Percentiles rank a stretch among this genome's conserved stretches.
Evolutionary conservation across 1,140 invertebrate genomes (phyloP).

Genomic region (Pogonomyrmex barbatus): DNA sequence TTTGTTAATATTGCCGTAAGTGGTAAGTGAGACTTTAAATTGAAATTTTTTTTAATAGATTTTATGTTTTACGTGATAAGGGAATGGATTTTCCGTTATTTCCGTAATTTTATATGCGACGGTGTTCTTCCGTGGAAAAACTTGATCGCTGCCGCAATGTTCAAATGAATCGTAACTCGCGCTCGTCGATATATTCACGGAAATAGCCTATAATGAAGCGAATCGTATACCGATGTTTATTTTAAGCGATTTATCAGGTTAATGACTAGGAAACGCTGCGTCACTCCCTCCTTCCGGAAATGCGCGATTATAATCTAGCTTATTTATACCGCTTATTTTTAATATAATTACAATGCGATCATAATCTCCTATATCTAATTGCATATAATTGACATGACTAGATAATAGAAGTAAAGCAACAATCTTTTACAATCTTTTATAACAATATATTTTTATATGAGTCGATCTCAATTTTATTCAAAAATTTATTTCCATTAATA

Average conservation of each 20-base stretch:
- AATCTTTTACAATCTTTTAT: background rate
- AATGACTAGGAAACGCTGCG: slow-evolving; percentile 44
- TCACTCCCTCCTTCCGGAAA: slow-evolving; percentile 50
- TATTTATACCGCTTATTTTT: slow-evolving; percentile 1
- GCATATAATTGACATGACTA: slow-evolving; percentile 10
- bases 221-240: slow-evolving; percentile 46
- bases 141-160: slow-evolving; percentile 14
- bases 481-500: too few species aligned
- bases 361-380: slow-evolving; percentile 28
- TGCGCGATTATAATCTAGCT: slow-evolving; percentile 23
- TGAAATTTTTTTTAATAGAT: background rate
- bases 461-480: too few species aligned
- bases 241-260: slow-evolving; percentile 58
- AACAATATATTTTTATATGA: too few species aligned
- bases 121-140: slow-evolving; percentile 41
- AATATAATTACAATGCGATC: slow-evolving; percentile 37
- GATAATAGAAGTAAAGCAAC: background rate
- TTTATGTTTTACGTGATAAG: background rate
- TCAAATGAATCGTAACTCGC: slow-evolving; percentile 53
- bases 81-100: slow-evolving; percentile 42
- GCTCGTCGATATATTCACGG: slow-evolving; percentile 39
- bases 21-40: slow-evolving; percentile 17
- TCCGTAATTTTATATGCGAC: slow-evolving; percentile 39
- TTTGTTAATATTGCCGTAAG: background rate
- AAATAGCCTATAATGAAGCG: slow-evolving; percentile 52